Percentiles rank a stretch among this genome's conserved stretches.
These are phyloP conservation scores for Syndactyla subalaris DNA, from an alignment of 2,797 vertebrate species.

Conservation along the genomic window DNA sequence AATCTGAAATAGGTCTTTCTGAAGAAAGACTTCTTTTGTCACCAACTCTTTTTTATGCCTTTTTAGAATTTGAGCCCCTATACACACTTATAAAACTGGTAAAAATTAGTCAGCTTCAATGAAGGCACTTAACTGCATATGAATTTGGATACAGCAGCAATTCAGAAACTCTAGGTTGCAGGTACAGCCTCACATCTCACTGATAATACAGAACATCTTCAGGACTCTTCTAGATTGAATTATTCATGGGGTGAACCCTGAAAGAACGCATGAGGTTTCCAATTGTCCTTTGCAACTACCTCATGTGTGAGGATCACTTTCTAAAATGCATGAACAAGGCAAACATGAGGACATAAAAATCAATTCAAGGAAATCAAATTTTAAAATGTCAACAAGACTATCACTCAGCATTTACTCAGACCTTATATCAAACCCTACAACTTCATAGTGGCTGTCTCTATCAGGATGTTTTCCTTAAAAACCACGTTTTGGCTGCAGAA, in stretches of 20 bases:
- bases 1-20: background rate
- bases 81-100: background rate
- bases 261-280: background rate
- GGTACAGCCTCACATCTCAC: background rate
- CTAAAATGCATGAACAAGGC: background rate
- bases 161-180: background rate
- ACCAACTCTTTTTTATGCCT: background rate
- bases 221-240: background rate
- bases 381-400: background rate
- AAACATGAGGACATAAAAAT: background rate
- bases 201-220: background rate
- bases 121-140: background rate
- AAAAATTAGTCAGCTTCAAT: background rate
- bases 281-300: background rate
- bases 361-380: background rate
- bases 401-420: background rate
- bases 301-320: background rate
- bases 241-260: background rate
- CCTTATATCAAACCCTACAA: background rate
- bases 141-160: background rate
- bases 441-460: background rate
- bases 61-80: background rate
- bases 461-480: background rate
- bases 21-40: background rate
- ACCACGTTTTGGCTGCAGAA: background rate